These are phyloP conservation scores for Diloba caeruleocephala DNA, from an alignment of 2,888 invertebrate genomes.

Conservation along the genomic window DNA sequence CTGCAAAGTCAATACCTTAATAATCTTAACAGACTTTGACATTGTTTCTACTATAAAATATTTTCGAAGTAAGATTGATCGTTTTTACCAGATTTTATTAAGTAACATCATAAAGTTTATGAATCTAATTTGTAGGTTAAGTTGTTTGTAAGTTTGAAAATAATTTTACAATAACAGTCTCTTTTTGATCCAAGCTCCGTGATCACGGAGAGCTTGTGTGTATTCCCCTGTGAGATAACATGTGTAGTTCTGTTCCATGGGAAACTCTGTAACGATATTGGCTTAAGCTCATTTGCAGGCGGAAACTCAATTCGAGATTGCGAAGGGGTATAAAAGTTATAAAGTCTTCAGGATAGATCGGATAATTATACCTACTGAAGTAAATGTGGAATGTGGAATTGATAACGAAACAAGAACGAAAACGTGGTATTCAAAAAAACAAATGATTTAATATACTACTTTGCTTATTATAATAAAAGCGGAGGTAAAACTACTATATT, in stretches of 20 bases:
- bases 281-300: constrained; percentile 39
- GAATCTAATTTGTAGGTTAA: constrained; percentile 18
- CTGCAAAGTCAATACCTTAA: too few species aligned
- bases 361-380: constrained; percentile 34
- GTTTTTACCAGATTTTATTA: constrained; percentile 9
- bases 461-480: too few species aligned
- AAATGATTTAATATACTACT: too few species aligned
- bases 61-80: constrained; percentile 6
- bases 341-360: constrained; percentile 28
- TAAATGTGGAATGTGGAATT: constrained; percentile 18
- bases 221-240: constrained; percentile 26
- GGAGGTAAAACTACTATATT: too few species aligned
- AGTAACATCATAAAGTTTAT: constrained; percentile 25
- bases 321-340: constrained; percentile 41
- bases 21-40: not conserved
- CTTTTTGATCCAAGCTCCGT: constrained; percentile 17
- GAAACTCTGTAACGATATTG: constrained; percentile 23
- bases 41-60: constrained; percentile 14
- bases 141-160: constrained; percentile 16
- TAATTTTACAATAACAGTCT: constrained; percentile 14
- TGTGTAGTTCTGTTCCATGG: constrained; percentile 23
- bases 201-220: constrained; percentile 8
- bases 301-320: constrained; percentile 46
- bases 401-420: too few species aligned
- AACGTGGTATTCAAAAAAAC: too few species aligned